Evolutionary conservation across 2,888 invertebrate genomes (phyloP).

Genomic region (Leucoma salicis): DNA sequence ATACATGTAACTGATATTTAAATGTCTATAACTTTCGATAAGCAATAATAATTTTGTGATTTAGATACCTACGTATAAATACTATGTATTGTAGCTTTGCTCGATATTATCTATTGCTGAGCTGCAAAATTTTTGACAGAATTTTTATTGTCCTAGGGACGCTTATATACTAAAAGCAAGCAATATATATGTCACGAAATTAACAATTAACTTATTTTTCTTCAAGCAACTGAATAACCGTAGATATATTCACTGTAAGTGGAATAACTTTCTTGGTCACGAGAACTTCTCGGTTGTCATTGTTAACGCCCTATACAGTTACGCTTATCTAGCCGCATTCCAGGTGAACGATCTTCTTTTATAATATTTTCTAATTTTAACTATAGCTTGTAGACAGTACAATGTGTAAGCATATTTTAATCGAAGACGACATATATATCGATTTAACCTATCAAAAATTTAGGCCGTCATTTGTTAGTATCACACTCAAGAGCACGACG

Average conservation of each 20-base stretch:
- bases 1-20: slow-evolving; percentile 32
- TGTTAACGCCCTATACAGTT: slow-evolving; percentile 60
- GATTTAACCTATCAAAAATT: slow-evolving; percentile 76
- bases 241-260: slow-evolving; percentile 48
- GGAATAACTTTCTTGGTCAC: slow-evolving; percentile 57
- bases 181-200: too few relatives aligned
- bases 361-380: slow-evolving; percentile 44
- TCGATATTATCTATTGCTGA: too few relatives aligned
- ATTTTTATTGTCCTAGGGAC: too few relatives aligned
- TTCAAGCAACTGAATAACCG: slow-evolving; percentile 43
- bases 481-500: slow-evolving; percentile 67
- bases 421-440: slow-evolving; percentile 48
- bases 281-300: slow-evolving; percentile 55
- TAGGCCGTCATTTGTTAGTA: slow-evolving; percentile 77
- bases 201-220: too few relatives aligned
- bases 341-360: slow-evolving; percentile 58
- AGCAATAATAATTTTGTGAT: too few relatives aligned
- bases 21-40: too few relatives aligned
- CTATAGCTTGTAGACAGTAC: slow-evolving; percentile 11
- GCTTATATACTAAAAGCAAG: too few relatives aligned
- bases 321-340: slow-evolving; percentile 64
- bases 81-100: too few relatives aligned
- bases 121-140: too few relatives aligned
- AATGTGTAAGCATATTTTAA: slow-evolving; percentile 27
- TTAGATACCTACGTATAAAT: too few relatives aligned